Evolutionary conservation across 2,888 invertebrate genomes (phyloP).

Genomic region (Scaptomyza reducta): DNA sequence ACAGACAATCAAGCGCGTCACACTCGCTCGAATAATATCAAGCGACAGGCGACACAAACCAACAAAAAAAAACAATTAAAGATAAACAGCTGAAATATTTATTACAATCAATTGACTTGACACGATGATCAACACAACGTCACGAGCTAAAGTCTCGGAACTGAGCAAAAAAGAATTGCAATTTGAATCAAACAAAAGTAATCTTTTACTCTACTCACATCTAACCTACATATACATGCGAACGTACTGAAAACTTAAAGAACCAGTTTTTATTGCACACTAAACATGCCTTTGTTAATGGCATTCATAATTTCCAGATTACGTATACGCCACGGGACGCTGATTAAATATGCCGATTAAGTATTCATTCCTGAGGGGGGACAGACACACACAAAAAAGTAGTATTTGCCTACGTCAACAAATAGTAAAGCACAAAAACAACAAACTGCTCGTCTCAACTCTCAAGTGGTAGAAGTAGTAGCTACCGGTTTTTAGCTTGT

Average conservation of each 20-base stretch:
- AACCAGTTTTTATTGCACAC: constrained; percentile 8
- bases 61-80: constrained; percentile 16
- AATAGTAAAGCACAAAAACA: constrained; percentile 14
- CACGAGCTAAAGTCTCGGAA: constrained; percentile 10
- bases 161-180: constrained; percentile 3
- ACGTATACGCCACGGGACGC: constrained; percentile 50
- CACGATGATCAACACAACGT: constrained; percentile 13
- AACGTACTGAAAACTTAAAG: not conserved
- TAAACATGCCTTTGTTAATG: constrained; percentile 40
- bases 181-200: not conserved
- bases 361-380: constrained; percentile 54
- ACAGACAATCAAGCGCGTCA: constrained; percentile 31
- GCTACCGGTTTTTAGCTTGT: constrained; percentile 73
- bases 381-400: constrained; percentile 1
- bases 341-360: constrained; percentile 70
- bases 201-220: not conserved
- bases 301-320: constrained; percentile 60
- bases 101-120: constrained; percentile 48
- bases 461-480: constrained; percentile 46
- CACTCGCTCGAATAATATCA: not conserved
- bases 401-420: constrained; percentile 69
- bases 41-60: constrained; percentile 3
- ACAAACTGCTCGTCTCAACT: constrained; percentile 37
- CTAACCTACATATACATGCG: constrained; percentile 31
- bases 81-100: constrained; percentile 35